phyloP scores from a whole-genome alignment of 2,888 invertebrate species.

The Brassicogethes aeneus region DNA sequence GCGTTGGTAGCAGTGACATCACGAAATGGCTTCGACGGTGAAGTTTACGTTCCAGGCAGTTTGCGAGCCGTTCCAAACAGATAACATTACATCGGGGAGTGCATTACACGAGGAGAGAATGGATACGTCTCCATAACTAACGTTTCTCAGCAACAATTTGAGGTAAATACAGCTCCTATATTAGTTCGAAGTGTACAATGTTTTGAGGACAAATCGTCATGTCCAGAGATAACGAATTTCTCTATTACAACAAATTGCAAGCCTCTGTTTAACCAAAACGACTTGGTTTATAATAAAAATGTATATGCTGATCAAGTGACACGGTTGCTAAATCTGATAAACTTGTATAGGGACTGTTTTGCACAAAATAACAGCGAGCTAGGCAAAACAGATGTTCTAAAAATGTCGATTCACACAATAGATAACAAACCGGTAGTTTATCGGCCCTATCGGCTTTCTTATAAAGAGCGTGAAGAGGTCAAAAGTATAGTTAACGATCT shows the following conservation, averaged over 20 bases:
- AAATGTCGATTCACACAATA: slow-evolving; percentile 20
- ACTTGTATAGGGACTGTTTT: slow-evolving; percentile 12
- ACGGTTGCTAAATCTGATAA: slow-evolving; percentile 1
- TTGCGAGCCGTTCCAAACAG: neutral
- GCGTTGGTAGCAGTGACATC: neutral
- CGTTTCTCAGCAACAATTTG: too few species aligned
- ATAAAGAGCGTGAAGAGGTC: slow-evolving; percentile 17
- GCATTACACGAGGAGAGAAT: slow-evolving; percentile 3
- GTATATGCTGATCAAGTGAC: too few species aligned
- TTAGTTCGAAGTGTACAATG: too few species aligned
- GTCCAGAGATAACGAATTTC: too few species aligned
- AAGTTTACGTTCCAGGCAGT: slow-evolving; percentile 1
- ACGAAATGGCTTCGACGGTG: slow-evolving; percentile 1
- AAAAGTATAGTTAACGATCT: too few species aligned
- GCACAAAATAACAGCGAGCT: slow-evolving; percentile 12
- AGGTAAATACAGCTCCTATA: too few species aligned
- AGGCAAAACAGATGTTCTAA: slow-evolving; percentile 12
- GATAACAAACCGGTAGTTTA: slow-evolving; percentile 22
- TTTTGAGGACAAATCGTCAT: too few species aligned
- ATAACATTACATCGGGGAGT: slow-evolving; percentile 4
- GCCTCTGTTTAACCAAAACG: too few species aligned
- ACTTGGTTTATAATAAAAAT: too few species aligned
- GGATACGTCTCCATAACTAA: too few species aligned
- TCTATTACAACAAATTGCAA: too few species aligned
- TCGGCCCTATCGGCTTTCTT: slow-evolving; percentile 22